Evolutionary conservation across 1,140 invertebrate species (phyloP), one percentile per base, ranked within the genome.

Genomic region (Brachionus sp.): DNA sequence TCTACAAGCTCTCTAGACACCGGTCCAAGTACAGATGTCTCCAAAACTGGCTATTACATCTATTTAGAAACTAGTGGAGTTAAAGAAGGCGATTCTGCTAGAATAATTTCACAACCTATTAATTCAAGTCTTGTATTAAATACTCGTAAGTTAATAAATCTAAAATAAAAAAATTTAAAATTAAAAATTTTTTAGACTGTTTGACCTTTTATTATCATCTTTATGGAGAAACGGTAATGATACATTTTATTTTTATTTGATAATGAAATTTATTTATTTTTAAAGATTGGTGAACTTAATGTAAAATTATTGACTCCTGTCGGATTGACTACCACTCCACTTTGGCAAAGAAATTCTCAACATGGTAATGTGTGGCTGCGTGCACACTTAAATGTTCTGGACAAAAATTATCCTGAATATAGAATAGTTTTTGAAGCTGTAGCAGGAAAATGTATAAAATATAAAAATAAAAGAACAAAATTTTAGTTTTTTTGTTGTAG

Each of bases 11-110:
- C 85, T 53, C n/a, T 44, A 4, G 85, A 84, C 19, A 87, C 87
- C n/a, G 87, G 88, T 13, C 88, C 88, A 0, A 90, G 90, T 6
- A 91, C 90, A 86, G 93, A 95, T 86, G 86, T 82, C 77, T 84
- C 75, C 33, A 64, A 84, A 9, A 84, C 83, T 86, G 90, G 90
- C 37, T 88, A 86, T 77, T 89, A 88, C 84, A 85, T 88, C 85
- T 88, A 86, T 84, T 85, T 87, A n/a, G 86, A 87, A 53, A 83
- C 88, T 2, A 83, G 73, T 44, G 85, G 86, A 16, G 57, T 85
- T 7, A 84, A 85, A n/a, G 84, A 85, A 62, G 86, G 86, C 19
- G 85, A 87, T 12, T 82, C 86, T 46, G 88, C 87, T 3, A 87
- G 86, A 86, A 78, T 88, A 10, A 87, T 87, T 85, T 88, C 86